These are phyloP conservation scores for Epicampocera succincta DNA, from an alignment of 2,888 invertebrate species.

Conservation along the genomic window DNA sequence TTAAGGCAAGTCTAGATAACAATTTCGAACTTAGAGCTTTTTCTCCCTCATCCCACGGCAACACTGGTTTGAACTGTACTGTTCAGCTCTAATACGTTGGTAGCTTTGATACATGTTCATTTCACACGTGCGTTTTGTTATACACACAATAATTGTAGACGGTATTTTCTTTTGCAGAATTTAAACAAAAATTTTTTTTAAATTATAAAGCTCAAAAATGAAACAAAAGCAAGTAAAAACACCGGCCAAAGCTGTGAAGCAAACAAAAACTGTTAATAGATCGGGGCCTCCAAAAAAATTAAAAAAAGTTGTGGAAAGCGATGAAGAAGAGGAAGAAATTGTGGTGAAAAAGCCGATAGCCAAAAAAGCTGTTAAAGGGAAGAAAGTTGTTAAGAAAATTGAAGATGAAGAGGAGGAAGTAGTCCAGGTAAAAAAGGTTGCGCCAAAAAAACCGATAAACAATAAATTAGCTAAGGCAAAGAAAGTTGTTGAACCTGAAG, in stretches of 20 bases:
- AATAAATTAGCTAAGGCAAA: no score
- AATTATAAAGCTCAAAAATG: constrained; percentile 37
- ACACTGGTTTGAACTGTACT: no score
- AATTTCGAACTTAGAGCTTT: no score
- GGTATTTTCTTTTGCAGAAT: constrained; percentile 5
- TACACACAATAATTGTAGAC: constrained; percentile 5
- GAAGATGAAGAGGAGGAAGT: background rate
- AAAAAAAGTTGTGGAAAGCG: background rate
- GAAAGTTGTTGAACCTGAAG: background rate
- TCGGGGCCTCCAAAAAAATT: background rate
- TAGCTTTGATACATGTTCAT: constrained; percentile 2
- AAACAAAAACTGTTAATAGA: constrained; percentile 13
- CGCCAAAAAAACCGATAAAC: no score
- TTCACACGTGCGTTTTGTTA: constrained; percentile 30
- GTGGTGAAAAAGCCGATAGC: background rate
- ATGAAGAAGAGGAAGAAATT: constrained; percentile 1
- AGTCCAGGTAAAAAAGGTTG: no score
- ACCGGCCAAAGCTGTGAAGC: constrained; percentile 4
- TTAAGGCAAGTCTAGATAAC: no score
- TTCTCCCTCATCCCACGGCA: no score
- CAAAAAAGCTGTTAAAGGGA: background rate
- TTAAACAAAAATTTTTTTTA: background rate
- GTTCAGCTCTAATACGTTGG: no score
- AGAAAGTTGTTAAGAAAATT: background rate
- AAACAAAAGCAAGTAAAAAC: constrained; percentile 54